phyloP scores from a whole-genome alignment of 64 coral and sea anemone genomes.

The Cladopsammia gracilis region DNA sequence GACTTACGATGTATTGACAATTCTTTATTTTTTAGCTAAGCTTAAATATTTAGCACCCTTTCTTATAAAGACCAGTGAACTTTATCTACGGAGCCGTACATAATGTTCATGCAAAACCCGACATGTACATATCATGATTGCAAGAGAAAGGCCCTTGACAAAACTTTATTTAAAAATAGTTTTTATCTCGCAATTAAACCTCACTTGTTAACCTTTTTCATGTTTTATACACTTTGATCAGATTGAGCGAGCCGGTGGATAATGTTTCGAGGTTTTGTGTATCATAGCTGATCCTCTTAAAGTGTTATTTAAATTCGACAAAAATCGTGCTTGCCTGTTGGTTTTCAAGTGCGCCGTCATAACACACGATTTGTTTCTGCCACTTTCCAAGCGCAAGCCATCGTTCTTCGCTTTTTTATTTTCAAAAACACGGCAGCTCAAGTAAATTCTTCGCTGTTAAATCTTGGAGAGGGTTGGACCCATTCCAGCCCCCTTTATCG shows the following conservation, averaged over 20 bases:
- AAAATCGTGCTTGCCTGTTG: not conserved
- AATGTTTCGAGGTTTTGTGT: constrained; percentile 40
- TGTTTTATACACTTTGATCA: constrained; percentile 49
- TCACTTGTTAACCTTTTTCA: constrained; percentile 55
- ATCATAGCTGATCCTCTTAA: constrained; percentile 22
- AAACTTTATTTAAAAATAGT: constrained; percentile 42
- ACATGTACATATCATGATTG: not conserved
- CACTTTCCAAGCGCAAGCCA: not conserved
- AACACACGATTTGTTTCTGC: not conserved
- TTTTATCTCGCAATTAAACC: constrained; percentile 54
- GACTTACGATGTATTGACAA: too few relatives aligned
- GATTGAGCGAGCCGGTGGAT: constrained; percentile 22
- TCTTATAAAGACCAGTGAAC: not conserved
- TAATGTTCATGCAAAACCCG: not conserved
- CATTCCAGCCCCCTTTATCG: constrained; percentile 6
- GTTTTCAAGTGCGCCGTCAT: not conserved
- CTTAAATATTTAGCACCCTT: not conserved
- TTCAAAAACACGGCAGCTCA: not conserved
- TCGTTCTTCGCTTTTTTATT: not conserved
- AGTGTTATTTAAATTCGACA: not conserved
- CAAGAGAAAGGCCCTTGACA: not conserved
- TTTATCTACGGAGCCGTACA: not conserved
- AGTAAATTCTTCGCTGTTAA: not conserved
- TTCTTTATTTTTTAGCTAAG: too few relatives aligned
- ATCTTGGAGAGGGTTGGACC: not conserved